Percentiles rank a stretch among this genome's conserved stretches.
Conservation (phyloP, 2,113 vertebrate species). For the Ranitomeya variabilis region DNA sequence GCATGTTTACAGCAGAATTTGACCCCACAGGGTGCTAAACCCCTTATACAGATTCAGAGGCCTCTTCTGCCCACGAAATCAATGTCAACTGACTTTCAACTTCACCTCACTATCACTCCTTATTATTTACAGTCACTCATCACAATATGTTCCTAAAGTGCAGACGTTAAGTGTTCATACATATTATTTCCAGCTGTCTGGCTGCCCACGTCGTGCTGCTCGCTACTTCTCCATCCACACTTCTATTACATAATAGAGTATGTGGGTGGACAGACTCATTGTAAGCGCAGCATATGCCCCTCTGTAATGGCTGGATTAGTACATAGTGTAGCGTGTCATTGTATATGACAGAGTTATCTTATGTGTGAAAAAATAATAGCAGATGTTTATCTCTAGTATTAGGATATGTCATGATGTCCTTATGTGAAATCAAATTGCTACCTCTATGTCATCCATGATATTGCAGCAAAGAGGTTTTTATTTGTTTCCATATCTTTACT, state of each 20-base stretch:
- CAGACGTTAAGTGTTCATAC: background rate
- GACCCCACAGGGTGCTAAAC: background rate
- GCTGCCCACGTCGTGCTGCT: background rate
- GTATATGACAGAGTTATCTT: background rate
- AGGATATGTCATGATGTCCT: background rate
- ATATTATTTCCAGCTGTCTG: background rate
- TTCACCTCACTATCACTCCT: background rate
- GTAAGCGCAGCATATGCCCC: background rate
- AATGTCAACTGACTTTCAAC: background rate
- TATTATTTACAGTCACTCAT: constrained; percentile 19
- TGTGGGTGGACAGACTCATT: background rate
- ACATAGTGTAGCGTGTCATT: background rate
- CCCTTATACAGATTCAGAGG: background rate
- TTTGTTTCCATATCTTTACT: no score
- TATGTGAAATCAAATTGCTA: background rate
- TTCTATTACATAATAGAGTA: constrained; percentile 3
- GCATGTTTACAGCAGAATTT: background rate
- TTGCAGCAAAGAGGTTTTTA: no score
- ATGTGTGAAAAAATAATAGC: background rate
- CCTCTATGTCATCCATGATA: no score
- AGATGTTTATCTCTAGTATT: background rate
- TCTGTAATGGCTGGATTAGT: background rate
- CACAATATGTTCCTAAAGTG: background rate
- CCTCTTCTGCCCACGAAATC: background rate
- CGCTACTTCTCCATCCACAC: constrained; percentile 1